These are phyloP conservation scores for Pseudanteris insignis DNA, from an alignment of 2,888 invertebrate genomes.

Conservation along the genomic window DNA sequence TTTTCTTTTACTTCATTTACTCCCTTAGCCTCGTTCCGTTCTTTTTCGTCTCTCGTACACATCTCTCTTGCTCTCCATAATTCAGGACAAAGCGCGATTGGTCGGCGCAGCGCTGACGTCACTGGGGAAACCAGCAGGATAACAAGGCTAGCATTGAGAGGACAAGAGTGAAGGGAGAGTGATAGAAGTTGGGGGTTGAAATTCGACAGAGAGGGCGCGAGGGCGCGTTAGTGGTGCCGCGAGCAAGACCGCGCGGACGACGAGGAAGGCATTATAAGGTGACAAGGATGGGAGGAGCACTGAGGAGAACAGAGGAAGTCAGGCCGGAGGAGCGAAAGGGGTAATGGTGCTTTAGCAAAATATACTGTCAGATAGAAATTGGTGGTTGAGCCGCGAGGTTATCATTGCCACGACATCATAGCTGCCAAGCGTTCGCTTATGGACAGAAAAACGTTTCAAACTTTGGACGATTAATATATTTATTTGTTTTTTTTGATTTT, in stretches of 20 bases:
- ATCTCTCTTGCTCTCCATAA: conserved; percentile 54
- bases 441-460: too few species aligned
- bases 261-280: conserved; percentile 13
- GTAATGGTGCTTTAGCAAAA: conserved; percentile 54
- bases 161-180: conserved; percentile 33
- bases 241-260: conserved; percentile 12
- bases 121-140: conserved; percentile 56
- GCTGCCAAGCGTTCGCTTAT: conserved; percentile 21
- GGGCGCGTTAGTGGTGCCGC: conserved; percentile 15
- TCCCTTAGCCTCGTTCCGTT: conserved; percentile 25
- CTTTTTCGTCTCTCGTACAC: conserved; percentile 40
- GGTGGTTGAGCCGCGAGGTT: conserved; percentile 53
- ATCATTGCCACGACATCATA: conserved; percentile 25
- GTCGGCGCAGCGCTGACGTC: conserved; percentile 59
- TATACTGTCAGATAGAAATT: conserved; percentile 58
- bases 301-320: conserved; percentile 36
- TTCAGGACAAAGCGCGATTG: conserved; percentile 57
- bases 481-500: too few species aligned
- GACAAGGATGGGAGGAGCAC: conserved; percentile 12
- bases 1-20: conserved; percentile 39
- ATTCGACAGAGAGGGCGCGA: conserved; percentile 19
- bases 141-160: conserved; percentile 49
- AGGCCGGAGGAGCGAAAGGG: conserved; percentile 42
- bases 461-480: too few species aligned
- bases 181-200: conserved; percentile 28